These are phyloP conservation scores for Diploptera punctata DNA, from an alignment of 2,888 invertebrate species.

Conservation along the genomic window DNA sequence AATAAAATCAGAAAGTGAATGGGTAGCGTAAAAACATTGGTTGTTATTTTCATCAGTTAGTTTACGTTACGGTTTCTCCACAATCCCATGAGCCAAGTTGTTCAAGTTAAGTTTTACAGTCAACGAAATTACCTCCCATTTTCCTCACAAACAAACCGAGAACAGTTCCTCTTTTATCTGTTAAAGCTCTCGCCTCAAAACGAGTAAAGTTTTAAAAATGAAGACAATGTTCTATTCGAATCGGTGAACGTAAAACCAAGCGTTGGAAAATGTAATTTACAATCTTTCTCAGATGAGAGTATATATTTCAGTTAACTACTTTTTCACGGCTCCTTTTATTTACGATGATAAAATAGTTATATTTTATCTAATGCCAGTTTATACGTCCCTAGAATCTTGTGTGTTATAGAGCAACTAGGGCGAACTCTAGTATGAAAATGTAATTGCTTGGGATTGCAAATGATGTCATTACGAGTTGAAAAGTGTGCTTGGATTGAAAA, in stretches of 20 bases:
- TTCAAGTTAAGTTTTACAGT: conserved; percentile 4
- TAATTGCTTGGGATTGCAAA: neutral
- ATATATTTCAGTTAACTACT: conserved; percentile 22
- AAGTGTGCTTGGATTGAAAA: neutral
- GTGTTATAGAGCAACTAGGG: neutral
- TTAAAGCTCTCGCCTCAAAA: conserved; percentile 1
- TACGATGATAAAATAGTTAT: conserved; percentile 21
- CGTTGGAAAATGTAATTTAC: conserved; percentile 23
- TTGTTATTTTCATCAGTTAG: neutral
- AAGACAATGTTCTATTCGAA: conserved; percentile 26
- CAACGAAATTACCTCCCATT: conserved; percentile 32
- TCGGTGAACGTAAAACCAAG: conserved; percentile 10
- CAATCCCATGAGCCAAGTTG: neutral
- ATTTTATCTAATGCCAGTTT: neutral
- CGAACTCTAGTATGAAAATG: neutral
- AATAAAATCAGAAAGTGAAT: too few species aligned
- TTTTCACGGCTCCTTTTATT: conserved; percentile 29
- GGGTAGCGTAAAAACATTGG: too few species aligned
- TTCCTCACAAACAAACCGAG: conserved; percentile 11
- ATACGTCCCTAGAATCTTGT: neutral
- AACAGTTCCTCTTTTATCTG: neutral
- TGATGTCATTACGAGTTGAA: neutral
- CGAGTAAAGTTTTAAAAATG: conserved; percentile 24
- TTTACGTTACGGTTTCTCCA: neutral
- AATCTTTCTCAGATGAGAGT: neutral